Evolutionary conservation across 1,140 invertebrate genomes (phyloP), one percentile per base, ranked within the genome.

Genomic region (Drosophila serrata): DNA sequence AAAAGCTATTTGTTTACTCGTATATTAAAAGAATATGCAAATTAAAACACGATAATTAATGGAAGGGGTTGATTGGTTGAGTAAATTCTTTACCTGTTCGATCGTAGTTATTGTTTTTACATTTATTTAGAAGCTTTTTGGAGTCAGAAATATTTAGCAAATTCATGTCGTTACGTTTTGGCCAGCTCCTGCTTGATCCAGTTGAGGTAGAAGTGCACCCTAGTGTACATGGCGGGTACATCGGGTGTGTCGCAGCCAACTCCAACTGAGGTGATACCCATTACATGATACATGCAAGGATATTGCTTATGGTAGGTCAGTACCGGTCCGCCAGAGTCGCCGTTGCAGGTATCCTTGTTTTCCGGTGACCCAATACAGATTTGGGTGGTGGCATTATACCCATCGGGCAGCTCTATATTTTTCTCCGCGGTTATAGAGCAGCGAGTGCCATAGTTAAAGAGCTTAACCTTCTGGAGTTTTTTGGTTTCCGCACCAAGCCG

Each of bases 321-420:
- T 39, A 92, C 62, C 7, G 92, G 92, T 0, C 92, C 92, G 1
- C 92, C 92, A 3, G 90, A 91, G 49, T 92, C 92, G 5, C 91
- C 91, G 35, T 80, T 79, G 69, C 94, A 94, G 7, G 93, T 94
- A 48, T 94, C 93, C 70, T 90, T 93, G 29, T 45, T 43, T 15
- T 86, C 78, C 33, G 94, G 91, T 39, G 92, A 94, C 6, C 96
- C 96, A 24, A 96, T 96, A 91, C 96, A 97, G 9, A 97, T 73
- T 81, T 94, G 94, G 59, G 93, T 93, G 2, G 93, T 91, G 3
- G 92, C 77, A 33, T 93, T 58, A 24, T 94, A 93, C 1, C 94
- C 94, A 77, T 65, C 79, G 77, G 65, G 92, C 37, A 93, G 92
- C 93, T 82, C 91, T 0, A 63, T 55, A 9, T 70, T 53, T 0